These are phyloP conservation scores for Stegastes partitus DNA, from an alignment of 2,113 vertebrate species.

Conservation along the genomic window DNA sequence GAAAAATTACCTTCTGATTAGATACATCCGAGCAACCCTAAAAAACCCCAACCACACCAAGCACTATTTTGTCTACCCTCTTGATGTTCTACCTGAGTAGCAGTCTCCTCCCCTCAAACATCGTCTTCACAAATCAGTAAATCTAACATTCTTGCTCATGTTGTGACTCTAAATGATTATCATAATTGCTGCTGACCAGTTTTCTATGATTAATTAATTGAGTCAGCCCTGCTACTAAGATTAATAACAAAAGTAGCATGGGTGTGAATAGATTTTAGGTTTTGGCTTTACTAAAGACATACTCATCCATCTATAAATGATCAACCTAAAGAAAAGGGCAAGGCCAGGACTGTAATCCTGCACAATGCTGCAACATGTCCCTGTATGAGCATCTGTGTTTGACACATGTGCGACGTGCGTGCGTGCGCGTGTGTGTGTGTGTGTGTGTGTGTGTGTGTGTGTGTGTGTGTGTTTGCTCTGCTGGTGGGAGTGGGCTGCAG, in stretches of 20 bases:
- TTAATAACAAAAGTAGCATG: background rate
- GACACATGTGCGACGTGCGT: conserved; percentile 40
- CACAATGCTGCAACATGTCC: background rate
- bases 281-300: background rate
- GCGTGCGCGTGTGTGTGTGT: conserved; percentile 6
- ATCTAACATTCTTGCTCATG: too few relatives aligned
- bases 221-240: too few relatives aligned
- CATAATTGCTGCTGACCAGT: too few relatives aligned
- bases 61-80: too few relatives aligned
- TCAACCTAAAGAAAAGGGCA: background rate
- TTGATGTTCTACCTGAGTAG: too few relatives aligned
- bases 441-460: conserved; percentile 10
- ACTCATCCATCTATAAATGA: background rate
- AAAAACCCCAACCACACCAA: too few relatives aligned
- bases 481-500: conserved; percentile 38
- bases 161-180: too few relatives aligned
- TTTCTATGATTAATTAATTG: too few relatives aligned
- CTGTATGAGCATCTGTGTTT: conserved; percentile 27
- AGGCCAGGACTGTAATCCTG: background rate
- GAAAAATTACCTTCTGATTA: too few relatives aligned
- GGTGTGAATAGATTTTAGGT: background rate
- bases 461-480: conserved; percentile 14
- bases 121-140: too few relatives aligned
- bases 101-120: too few relatives aligned
- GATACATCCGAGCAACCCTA: too few relatives aligned